phyloP scores from a whole-genome alignment of 2,113 vertebrate genomes.

The Brienomyrus longianalis region DNA sequence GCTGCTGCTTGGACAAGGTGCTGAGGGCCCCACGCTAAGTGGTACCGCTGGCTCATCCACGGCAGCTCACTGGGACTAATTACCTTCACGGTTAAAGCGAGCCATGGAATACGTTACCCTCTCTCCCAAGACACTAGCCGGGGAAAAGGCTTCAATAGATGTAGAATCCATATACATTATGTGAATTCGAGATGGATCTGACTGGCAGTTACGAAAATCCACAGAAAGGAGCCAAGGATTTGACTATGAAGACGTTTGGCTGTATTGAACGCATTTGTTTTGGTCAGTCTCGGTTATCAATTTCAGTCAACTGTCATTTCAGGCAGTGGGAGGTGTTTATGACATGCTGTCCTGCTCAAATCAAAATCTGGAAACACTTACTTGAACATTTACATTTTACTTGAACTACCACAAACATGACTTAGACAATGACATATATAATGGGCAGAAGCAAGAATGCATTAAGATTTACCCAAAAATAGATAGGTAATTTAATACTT shows the following conservation, averaged over 20 bases:
- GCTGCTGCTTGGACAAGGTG: conserved; percentile 12
- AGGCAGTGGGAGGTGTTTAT: background rate
- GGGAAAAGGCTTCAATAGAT: background rate
- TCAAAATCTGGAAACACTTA: background rate
- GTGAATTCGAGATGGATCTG: background rate
- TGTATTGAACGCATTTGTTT: background rate
- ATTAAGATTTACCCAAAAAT: background rate
- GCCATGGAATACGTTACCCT: background rate
- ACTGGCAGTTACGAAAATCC: background rate
- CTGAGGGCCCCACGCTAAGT: background rate
- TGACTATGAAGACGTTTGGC: background rate
- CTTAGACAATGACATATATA: background rate
- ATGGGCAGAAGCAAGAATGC: background rate
- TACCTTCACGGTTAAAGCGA: conserved; percentile 13
- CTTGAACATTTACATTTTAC: background rate
- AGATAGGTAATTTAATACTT: background rate
- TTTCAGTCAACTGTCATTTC: background rate
- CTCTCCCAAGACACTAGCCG: background rate
- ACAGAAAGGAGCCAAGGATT: background rate
- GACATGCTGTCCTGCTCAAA: background rate
- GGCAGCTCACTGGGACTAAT: conserved; percentile 21
- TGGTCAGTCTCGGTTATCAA: background rate
- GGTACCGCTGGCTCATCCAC: background rate
- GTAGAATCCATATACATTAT: background rate
- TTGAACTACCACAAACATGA: background rate